Evolutionary conservation across 1,140 invertebrate genomes (phyloP).

Genomic region (Drosophila aff.): DNA sequence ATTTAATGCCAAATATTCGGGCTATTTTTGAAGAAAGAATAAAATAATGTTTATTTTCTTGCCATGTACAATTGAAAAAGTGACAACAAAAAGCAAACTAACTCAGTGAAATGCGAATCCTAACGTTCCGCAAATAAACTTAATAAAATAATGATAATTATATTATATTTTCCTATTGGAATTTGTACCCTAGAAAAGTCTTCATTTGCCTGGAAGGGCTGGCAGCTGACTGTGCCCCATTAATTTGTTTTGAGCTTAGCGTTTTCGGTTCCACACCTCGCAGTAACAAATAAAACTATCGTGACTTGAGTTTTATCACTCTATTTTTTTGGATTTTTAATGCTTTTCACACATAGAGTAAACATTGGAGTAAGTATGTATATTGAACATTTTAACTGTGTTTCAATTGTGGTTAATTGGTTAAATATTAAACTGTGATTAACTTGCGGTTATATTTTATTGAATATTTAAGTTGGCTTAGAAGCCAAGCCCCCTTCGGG

Average conservation of each 20-base stretch:
- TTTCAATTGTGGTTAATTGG: slow-evolving; percentile 36
- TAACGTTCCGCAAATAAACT: background rate
- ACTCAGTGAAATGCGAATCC: background rate
- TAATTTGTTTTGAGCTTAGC: background rate
- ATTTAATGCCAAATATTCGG: background rate
- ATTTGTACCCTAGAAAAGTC: background rate
- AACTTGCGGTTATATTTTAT: slow-evolving; percentile 40
- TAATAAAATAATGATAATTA: background rate
- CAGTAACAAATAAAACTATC: slow-evolving; percentile 53
- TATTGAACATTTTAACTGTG: slow-evolving; percentile 39
- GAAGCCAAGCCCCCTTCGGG: slow-evolving; percentile 11
- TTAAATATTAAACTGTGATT: slow-evolving; percentile 38
- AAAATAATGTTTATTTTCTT: background rate
- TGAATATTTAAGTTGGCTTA: slow-evolving; percentile 30
- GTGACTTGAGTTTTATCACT: slow-evolving; percentile 38
- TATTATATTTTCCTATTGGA: too few relatives aligned
- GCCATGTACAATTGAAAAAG: background rate
- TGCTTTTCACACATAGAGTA: slow-evolving; percentile 64
- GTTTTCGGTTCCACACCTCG: slow-evolving; percentile 16
- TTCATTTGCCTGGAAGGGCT: slow-evolving; percentile 8
- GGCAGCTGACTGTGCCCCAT: slow-evolving; percentile 1
- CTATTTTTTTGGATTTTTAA: slow-evolving; percentile 56
- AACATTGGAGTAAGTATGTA: slow-evolving; percentile 56
- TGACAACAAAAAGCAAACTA: background rate
- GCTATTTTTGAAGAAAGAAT: background rate